A percentile compares a stretch with the other conserved stretches of the same genome.
These are phyloP conservation scores for Tiliqua scincoides DNA, from an alignment of 2,113 vertebrate species.

Conservation along the genomic window DNA sequence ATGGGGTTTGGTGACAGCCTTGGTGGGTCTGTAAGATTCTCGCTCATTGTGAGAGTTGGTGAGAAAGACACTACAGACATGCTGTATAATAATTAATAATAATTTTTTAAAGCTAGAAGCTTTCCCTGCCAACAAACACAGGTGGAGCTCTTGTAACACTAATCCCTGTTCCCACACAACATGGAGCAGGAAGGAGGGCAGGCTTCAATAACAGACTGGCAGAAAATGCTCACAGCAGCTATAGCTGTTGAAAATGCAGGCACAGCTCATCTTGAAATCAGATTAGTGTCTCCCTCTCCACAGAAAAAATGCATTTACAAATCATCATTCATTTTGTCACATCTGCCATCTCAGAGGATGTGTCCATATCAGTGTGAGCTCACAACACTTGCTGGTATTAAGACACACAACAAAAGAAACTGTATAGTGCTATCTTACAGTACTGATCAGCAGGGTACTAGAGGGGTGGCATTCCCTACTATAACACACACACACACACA, in stretches of 20 bases:
- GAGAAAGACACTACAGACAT: too few species aligned
- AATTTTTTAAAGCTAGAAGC: not conserved
- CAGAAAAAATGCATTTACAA: not conserved
- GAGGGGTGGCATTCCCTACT: not conserved
- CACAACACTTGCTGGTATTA: not conserved
- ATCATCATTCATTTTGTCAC: not conserved
- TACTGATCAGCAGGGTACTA: not conserved
- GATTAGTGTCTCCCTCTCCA: not conserved
- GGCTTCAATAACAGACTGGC: not conserved
- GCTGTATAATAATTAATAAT: too few species aligned
- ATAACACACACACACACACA: too few species aligned
- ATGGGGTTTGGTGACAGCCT: too few species aligned
- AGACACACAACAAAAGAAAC: not conserved
- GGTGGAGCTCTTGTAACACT: constrained; percentile 39
- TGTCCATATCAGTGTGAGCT: not conserved
- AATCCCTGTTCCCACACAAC: not conserved
- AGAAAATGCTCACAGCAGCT: not conserved
- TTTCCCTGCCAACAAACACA: not conserved
- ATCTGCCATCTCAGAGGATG: not conserved
- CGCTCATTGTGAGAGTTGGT: too few species aligned
- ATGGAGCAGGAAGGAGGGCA: not conserved
- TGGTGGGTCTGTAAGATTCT: too few species aligned
- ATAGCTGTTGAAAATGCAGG: not conserved
- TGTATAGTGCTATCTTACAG: not conserved
- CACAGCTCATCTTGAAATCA: not conserved